Evolutionary conservation across 2,797 vertebrate genomes (phyloP), one percentile per base, ranked within the genome.

Genomic region (Taenioides sp.): DNA sequence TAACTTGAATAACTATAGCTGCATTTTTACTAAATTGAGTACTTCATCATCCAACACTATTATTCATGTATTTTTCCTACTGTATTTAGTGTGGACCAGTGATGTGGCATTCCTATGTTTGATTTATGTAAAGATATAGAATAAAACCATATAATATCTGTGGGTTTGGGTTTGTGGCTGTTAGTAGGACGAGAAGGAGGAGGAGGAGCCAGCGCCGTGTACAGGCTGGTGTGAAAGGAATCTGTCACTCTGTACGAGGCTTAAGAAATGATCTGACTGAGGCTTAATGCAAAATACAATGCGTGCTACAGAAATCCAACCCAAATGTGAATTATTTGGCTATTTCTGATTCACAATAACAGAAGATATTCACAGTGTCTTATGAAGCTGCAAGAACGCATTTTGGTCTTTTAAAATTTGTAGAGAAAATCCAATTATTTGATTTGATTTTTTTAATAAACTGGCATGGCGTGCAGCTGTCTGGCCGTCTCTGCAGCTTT

Each of bases 231-330:
- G 84, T 84, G 76, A 87, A 87, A 92, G 73, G 77, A 78, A 80
- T 77, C 81, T 89, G 87, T 88, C 88, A 76, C 81, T 83, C 78
- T 65, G 66, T 55, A 37, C 78, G 67, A 69, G 63, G 80, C 78
- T 90, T 91, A 89, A 79, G 63, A 74, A 81, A 79, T 84, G 50
- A 86, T 84, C 75, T 81, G 28, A 80, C 78, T 78, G 71, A 81
- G 22, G 73, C 81, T 81, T 88, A 87, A 90, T 88, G 83, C 77
- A 61, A 88, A 80, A 92, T 87, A 92, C 89, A 89, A 88, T 93
- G 89, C 88, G 85, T 80, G 82, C 78, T 67, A 74, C 34, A 74
- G 64, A 77, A 47, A 79, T 59, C 82, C 55, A 64, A 78, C 52
- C 22, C 10, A 75, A 61, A 78, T 77, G 43, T 74, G 17, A 37